phyloP scores from a whole-genome alignment of 1,140 invertebrate species.

The Brachionus koreanus region DNA sequence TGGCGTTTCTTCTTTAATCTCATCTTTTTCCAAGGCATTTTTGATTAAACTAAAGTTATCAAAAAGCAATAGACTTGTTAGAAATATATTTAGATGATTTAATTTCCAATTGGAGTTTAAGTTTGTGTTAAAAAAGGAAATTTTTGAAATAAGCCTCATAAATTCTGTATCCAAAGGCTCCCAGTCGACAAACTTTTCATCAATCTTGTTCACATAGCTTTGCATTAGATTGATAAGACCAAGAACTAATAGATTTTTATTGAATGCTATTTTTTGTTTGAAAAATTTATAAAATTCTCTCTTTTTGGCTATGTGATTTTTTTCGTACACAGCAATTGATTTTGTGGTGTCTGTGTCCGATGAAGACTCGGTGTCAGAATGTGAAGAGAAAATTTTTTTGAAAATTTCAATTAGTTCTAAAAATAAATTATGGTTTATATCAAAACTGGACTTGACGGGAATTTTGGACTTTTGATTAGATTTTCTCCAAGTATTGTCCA shows the following conservation, averaged over 20 bases:
- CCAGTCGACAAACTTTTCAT: neutral
- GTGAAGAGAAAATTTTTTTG: neutral
- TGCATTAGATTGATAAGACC: neutral
- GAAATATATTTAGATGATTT: neutral
- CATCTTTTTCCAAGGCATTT: neutral
- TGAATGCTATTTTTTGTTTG: neutral
- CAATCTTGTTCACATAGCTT: neutral
- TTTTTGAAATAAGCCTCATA: neutral
- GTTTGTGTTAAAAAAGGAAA: slow-evolving; percentile 6
- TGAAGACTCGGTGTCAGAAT: neutral
- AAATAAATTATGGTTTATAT: neutral
- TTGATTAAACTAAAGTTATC: neutral
- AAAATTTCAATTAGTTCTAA: slow-evolving; percentile 15
- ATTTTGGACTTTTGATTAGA: slow-evolving; percentile 37
- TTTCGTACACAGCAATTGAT: neutral
- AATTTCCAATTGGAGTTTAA: slow-evolving; percentile 23
- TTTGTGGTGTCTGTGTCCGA: neutral
- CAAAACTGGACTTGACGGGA: neutral
- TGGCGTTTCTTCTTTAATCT: neutral
- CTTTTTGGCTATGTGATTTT: neutral
- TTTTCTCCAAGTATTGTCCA: neutral
- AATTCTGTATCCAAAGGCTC: neutral
- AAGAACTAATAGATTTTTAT: slow-evolving; percentile 10
- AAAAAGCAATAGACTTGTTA: neutral
- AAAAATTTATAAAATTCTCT: neutral